Evolutionary conservation across 2,113 vertebrate species (phyloP), one percentile per base, ranked within the genome.

Genomic region (Mobula birostris): DNA sequence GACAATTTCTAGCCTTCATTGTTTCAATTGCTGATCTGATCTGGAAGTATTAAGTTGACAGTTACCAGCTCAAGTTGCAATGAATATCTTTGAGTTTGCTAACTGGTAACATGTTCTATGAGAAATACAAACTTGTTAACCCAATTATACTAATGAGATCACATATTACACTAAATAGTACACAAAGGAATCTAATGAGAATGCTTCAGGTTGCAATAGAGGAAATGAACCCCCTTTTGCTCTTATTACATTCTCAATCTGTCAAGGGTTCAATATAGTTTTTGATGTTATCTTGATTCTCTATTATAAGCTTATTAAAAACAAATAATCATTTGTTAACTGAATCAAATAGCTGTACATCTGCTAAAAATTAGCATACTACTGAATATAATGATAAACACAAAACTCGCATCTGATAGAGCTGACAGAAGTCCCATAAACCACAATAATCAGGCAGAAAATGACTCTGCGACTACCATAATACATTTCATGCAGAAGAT

Each of bases 361-460:
- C 83, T 74, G 32, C 24, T 74, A 29, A 36, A 74, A 70, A 40
- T 74, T 74, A 36, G 70, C 32, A 93, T 56, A 93, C 56, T 48
- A 93, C 36, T 56, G 70, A 91, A 91, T 91, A 91, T 68, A 66
- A 90, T 90, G n/a, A 36, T 70, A 91, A 70, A 32, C 66, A 91
- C n/a, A 68, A 70, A 66, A 70, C 88, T 17, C 68, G 56, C 83
- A 27, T 87, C 83, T 87, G 83, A 87, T 56, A 93, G 8, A 40
- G 36, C 19, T 93, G 91, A 40, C 36, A 48, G 68, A 24, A 72
- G 36, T 68, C 68, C 68, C 70, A 74, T 48, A 48, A 72, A 91
- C 40, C 70, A 74, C 70, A 74, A 93, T 24, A 56, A 93, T 93
- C 91, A 74, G 19, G 24, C 91, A 93, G 91, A 93, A 93, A 93